phyloP scores from a whole-genome alignment of 2,113 vertebrate species.

The Chloropsis cyanopogon region DNA sequence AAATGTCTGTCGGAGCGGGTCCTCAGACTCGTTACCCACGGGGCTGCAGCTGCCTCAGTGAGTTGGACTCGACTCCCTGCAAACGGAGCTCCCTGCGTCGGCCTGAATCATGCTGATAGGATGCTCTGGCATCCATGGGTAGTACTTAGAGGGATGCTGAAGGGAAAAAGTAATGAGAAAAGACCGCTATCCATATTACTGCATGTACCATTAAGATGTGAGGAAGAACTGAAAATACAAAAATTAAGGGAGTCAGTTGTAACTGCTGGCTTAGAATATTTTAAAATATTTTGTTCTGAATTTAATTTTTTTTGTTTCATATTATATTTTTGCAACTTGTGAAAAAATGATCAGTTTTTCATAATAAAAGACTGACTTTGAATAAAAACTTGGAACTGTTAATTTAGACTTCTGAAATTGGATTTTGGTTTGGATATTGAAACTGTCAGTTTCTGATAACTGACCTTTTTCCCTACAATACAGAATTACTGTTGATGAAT shows the following conservation, averaged over 20 bases:
- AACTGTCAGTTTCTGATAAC: neutral
- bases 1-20: neutral
- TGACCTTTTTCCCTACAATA: neutral
- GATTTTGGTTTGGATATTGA: neutral
- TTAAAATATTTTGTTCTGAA: neutral
- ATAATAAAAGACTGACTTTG: neutral
- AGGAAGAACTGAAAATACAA: neutral
- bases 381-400: neutral
- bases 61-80: neutral
- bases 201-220: neutral
- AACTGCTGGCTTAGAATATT: neutral
- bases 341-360: neutral
- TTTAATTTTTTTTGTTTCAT: neutral
- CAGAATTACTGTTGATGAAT: conserved; percentile 4
- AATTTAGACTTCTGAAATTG: neutral
- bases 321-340: neutral
- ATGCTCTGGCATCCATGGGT: neutral
- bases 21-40: fast-evolving
- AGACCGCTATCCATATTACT: neutral
- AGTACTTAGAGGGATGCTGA: neutral
- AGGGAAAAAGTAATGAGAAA: neutral
- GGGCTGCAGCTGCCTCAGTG: neutral
- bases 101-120: neutral
- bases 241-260: neutral
- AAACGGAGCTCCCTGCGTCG: fast-evolving